Conservation (phyloP, 2,797 vertebrate genomes). For the Hemitrygon akajei region DNA sequence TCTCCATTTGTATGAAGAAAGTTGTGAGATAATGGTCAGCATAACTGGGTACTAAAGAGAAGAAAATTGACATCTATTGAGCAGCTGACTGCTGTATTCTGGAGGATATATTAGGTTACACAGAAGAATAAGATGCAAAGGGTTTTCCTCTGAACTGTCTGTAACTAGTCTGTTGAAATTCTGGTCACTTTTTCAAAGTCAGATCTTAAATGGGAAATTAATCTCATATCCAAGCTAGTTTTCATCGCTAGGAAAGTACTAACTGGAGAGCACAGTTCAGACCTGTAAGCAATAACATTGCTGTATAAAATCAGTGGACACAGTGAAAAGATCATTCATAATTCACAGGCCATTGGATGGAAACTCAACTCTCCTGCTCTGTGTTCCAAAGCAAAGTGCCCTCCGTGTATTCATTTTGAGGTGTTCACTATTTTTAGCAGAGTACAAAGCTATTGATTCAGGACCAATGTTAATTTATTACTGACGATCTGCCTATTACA, state of each 20-base stretch:
- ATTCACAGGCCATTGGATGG: no score
- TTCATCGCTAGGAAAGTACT: not conserved
- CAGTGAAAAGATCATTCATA: not conserved
- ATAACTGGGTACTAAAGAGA: not conserved
- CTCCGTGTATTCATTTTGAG: not conserved
- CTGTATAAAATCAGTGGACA: not conserved
- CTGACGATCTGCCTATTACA: not conserved
- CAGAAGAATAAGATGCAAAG: not conserved
- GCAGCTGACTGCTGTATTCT: not conserved
- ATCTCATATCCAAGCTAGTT: not conserved
- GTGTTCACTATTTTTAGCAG: not conserved
- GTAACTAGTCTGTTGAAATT: not conserved
- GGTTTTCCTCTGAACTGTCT: not conserved
- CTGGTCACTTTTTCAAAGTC: not conserved
- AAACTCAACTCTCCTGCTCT: not conserved
- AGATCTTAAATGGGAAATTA: not conserved
- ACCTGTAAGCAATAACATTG: not conserved
- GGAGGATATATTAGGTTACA: not conserved
- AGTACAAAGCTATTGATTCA: not conserved
- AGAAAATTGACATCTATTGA: not conserved
- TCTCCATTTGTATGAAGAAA: not conserved
- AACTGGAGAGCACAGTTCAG: not conserved
- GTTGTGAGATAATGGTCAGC: not conserved
- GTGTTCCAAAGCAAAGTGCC: not conserved
- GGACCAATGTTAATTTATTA: conserved; percentile 23